Evolutionary conservation across 2,888 invertebrate genomes (phyloP), one percentile per base, ranked within the genome.

Genomic region (Diarsia dahlii): DNA sequence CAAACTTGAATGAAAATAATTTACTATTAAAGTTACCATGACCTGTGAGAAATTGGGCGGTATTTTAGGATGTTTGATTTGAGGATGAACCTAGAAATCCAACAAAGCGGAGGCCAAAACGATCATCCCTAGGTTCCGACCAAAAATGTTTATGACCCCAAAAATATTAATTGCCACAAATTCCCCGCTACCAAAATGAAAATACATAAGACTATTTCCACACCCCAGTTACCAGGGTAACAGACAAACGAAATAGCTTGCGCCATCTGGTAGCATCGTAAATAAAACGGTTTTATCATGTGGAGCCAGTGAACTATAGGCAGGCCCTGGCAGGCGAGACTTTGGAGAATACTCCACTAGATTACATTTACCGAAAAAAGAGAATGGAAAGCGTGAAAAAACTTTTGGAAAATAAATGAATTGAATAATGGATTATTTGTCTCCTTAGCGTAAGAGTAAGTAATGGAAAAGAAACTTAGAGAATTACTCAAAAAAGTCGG

Each of bases 201-300:
- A 65, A 69, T 20, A 80, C 13, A 34, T 23, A 64, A 76, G 58
- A 73, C 23, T 48, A 56, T 58, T 67, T 46, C 65, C 60, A 73
- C 63, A 71, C 71, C 5, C 39, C 60, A 70, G 74, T 71, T 71
- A 84, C 71, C 20, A 66, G 60, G 66, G 65, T 12, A 74, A 34
- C 84, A 75, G 74, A 76, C 68, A 78, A 28, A 69, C 60, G 69
- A 69, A 86, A 86, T 67, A 70, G 74, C 65, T 69, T 45, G 73
- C 76, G 71, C 84, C 86, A 86, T 86, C 84, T 87, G 86, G 56
- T 63, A 52, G 63, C 64, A 45, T 79, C 82, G 82, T 86, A 86
- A 87, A 86, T 86, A 86, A 86, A 87, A 86, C 64, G 67, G 65
- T 78, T 87, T 84, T 87, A 80, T 86, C 80, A 78, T 79, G 76